These are phyloP conservation scores for Stomatorhinus walkeri DNA, from an alignment of 2,797 vertebrate genomes.

Conservation along the genomic window DNA sequence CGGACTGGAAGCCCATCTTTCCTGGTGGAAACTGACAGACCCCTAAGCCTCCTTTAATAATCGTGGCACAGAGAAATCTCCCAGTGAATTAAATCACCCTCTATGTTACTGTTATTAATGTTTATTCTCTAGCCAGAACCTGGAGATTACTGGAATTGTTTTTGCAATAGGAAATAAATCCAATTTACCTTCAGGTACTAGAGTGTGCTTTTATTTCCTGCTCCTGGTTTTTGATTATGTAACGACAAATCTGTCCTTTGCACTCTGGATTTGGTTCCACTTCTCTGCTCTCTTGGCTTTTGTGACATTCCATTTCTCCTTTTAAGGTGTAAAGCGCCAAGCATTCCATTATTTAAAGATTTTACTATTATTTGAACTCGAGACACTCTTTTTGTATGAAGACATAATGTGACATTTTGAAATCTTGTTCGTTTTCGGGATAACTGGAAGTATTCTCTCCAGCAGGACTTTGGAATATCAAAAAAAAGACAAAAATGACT, in stretches of 20 bases:
- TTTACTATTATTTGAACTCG: slow-evolving; percentile 69
- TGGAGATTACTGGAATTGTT: slow-evolving; percentile 95
- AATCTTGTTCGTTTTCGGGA: slow-evolving; percentile 63
- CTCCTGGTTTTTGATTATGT: slow-evolving; percentile 38
- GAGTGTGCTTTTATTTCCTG: slow-evolving; percentile 57
- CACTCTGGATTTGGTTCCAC: slow-evolving; percentile 27
- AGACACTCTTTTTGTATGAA: slow-evolving; percentile 73
- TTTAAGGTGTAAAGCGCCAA: slow-evolving; percentile 54
- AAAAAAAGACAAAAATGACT: slow-evolving; percentile 46
- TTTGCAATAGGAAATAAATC: slow-evolving; percentile 75
- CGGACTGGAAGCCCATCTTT: slow-evolving; percentile 61
- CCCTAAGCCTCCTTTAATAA: slow-evolving; percentile 57
- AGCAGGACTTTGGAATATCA: slow-evolving; percentile 46
- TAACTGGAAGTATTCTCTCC: slow-evolving; percentile 59
- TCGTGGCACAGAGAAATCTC: slow-evolving; percentile 79
- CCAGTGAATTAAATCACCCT: slow-evolving; percentile 84
- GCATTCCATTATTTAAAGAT: slow-evolving; percentile 63
- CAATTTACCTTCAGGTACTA: slow-evolving; percentile 74
- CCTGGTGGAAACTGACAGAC: slow-evolving; percentile 61
- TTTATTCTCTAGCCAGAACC: slow-evolving; percentile 96
- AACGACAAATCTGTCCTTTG: slow-evolving; percentile 43
- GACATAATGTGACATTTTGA: slow-evolving; percentile 60
- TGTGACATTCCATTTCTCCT: slow-evolving; percentile 50
- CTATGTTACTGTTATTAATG: slow-evolving; percentile 99
- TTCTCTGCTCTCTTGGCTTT: slow-evolving; percentile 51